Evolutionary conservation across 2,888 invertebrate species (phyloP), one percentile per base, ranked within the genome.

Genomic region (Eupsilia transversa): DNA sequence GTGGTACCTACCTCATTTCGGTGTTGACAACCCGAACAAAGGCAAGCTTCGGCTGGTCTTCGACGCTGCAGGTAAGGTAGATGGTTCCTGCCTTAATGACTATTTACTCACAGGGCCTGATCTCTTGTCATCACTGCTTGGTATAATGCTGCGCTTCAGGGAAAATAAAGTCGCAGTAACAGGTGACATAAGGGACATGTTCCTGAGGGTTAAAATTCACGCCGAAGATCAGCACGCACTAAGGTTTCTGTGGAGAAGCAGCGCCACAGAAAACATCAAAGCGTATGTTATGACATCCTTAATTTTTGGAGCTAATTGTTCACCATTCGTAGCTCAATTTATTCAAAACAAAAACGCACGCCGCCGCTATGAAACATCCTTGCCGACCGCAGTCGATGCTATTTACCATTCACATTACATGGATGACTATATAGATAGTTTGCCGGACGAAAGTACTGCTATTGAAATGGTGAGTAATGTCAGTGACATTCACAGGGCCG

Each of bases 401-500:
- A 65, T 65, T 6, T 52, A 9, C 4, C 10, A 65, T 14, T 52
- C 49, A 9, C 66, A 66, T 30, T 66, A 66, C 12, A 66, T 66
- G 66, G 66, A 66, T 30, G 66, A 66, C 54, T 66, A 66, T 6
- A 66, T 66, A 4, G 66, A 66, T 23, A 66, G 67, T 57, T 5
- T 67, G 14, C 56, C 30, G 43, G 43, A 67, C 14, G 67, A 67
- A 43, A 33, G 5, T 3, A 20, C 43, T 12, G 56, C 67, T 12
- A 67, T 56, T 33, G 30, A 67, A 6, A 23, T 67, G 23, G 67
- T 67, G 2, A 67, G 30, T 1, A 67, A 66, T 12, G 54, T 56
- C 23, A 56, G 27, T 14, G 12, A 56, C 6, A 67, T 67, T 30
- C 66, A 67, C 23, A 38, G 7, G 38, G 1, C 38, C 7, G 38